These are phyloP conservation scores for Acanthurus leucopareius DNA, from an alignment of 2,797 vertebrate genomes.

Conservation along the genomic window DNA sequence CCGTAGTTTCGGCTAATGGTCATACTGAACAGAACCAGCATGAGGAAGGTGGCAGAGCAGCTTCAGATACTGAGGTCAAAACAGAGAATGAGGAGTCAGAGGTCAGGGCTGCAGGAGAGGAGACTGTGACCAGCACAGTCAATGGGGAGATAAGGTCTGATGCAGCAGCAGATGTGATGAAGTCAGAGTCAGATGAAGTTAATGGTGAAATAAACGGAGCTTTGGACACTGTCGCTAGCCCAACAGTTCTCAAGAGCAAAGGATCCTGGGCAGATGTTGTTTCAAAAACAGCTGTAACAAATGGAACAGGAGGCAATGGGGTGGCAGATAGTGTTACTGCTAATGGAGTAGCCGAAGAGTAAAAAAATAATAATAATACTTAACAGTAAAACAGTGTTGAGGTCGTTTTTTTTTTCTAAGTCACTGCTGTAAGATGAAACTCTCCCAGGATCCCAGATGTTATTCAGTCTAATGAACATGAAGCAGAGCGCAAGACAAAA, in stretches of 20 bases:
- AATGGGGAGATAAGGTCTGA: slow-evolving; percentile 27
- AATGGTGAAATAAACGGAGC: slow-evolving; percentile 52
- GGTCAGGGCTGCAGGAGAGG: slow-evolving; percentile 22
- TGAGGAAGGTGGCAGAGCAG: slow-evolving; percentile 20
- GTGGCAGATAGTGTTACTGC: slow-evolving; percentile 33
- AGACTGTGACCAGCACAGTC: slow-evolving; percentile 9
- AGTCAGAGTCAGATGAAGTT: slow-evolving; percentile 43
- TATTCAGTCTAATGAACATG: slow-evolving; percentile 36
- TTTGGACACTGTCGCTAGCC: slow-evolving; percentile 19
- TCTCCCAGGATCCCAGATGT: slow-evolving; percentile 34
- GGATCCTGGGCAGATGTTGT: slow-evolving; percentile 74
- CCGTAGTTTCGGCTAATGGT: slow-evolving; percentile 46
- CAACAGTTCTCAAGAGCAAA: slow-evolving; percentile 59
- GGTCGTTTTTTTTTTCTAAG: slow-evolving; percentile 23
- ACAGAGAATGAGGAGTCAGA: slow-evolving; percentile 46
- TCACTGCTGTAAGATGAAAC: slow-evolving; percentile 64
- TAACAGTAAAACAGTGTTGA: slow-evolving; percentile 30
- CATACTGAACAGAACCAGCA: slow-evolving; percentile 38
- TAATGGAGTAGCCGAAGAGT: slow-evolving; percentile 60
- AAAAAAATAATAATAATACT: slow-evolving; percentile 33
- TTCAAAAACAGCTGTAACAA: slow-evolving; percentile 57
- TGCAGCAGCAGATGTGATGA: slow-evolving; percentile 19
- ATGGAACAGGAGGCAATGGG: slow-evolving; percentile 45
- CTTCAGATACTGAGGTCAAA: slow-evolving; percentile 38
- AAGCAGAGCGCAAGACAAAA: slow-evolving; percentile 28